Conservation (phyloP, 2,888 invertebrate genomes). For the Lobophora halterata region DNA sequence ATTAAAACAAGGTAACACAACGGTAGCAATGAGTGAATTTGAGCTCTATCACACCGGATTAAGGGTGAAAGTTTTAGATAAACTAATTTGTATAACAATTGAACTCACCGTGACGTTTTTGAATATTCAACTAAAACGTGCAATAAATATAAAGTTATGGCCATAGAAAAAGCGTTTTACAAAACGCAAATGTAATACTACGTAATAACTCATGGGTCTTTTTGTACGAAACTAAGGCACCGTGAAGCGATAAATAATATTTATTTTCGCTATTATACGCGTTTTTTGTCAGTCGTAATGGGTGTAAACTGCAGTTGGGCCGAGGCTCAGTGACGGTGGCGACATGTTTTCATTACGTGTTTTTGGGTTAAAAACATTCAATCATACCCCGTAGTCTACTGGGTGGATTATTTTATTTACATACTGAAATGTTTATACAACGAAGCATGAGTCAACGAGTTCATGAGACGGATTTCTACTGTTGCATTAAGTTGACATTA, state of each 20-base stretch:
- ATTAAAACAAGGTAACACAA: slow-evolving; percentile 1
- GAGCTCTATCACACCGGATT: slow-evolving; percentile 14
- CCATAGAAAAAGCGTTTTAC: slow-evolving; percentile 72
- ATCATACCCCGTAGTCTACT: too few species aligned
- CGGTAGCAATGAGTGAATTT: neutral
- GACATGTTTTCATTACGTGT: slow-evolving; percentile 7
- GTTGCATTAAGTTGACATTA: too few species aligned
- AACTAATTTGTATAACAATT: slow-evolving; percentile 52
- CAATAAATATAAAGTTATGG: slow-evolving; percentile 77
- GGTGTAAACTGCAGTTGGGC: slow-evolving; percentile 62
- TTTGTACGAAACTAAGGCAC: slow-evolving; percentile 78
- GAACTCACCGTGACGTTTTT: slow-evolving; percentile 67
- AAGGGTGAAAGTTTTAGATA: slow-evolving; percentile 34
- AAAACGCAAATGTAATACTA: slow-evolving; percentile 75
- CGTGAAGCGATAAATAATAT: slow-evolving; percentile 81
- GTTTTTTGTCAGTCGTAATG: slow-evolving; percentile 78
- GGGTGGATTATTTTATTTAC: too few species aligned
- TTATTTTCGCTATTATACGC: slow-evolving; percentile 80
- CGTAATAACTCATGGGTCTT: slow-evolving; percentile 77
- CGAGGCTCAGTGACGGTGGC: slow-evolving; percentile 29
- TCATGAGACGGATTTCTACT: too few species aligned
- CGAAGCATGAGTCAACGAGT: too few species aligned
- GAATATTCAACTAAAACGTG: slow-evolving; percentile 74
- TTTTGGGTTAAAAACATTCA: slow-evolving; percentile 3
- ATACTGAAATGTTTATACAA: too few species aligned